These are phyloP conservation scores for Callipepla californica DNA, from an alignment of 2,113 vertebrate species.

Conservation along the genomic window DNA sequence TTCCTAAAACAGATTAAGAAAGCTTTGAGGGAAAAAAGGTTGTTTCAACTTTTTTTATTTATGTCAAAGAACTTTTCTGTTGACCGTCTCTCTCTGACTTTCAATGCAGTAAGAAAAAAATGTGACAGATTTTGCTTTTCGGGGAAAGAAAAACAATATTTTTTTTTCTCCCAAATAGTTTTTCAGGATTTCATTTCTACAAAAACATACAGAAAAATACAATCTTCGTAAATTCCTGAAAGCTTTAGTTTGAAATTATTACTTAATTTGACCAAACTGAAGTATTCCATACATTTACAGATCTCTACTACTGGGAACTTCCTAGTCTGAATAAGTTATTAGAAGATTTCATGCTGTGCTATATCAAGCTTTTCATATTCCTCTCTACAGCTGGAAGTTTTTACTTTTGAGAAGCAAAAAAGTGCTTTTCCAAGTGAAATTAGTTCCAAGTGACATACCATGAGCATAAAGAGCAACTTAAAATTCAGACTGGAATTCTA, in stretches of 20 bases:
- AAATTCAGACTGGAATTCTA: slow-evolving; percentile 3
- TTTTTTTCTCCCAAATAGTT: rapidly evolving
- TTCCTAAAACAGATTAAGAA: not conserved
- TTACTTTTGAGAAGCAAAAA: not conserved
- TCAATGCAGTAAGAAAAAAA: not conserved
- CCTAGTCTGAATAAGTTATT: not conserved
- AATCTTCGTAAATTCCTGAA: not conserved
- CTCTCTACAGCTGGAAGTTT: not conserved
- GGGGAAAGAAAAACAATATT: not conserved
- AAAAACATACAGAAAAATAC: not conserved
- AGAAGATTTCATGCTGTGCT: not conserved
- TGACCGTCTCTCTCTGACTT: not conserved
- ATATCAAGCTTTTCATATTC: not conserved
- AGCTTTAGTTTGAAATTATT: not conserved
- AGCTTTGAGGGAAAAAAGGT: not conserved
- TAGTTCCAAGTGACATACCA: not conserved
- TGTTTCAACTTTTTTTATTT: not conserved
- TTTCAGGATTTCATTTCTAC: not conserved
- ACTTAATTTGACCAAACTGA: not conserved
- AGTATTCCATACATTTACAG: not conserved
- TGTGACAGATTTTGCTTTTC: not conserved
- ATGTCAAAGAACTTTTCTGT: rapidly evolving
- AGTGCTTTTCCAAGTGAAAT: not conserved
- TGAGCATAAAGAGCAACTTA: not conserved
- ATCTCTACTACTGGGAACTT: not conserved